A percentile compares a stretch with the other conserved stretches of the same genome.
Evolutionary conservation across 2,113 vertebrate species (phyloP).

Genomic region (Cheilinus undulatus): DNA sequence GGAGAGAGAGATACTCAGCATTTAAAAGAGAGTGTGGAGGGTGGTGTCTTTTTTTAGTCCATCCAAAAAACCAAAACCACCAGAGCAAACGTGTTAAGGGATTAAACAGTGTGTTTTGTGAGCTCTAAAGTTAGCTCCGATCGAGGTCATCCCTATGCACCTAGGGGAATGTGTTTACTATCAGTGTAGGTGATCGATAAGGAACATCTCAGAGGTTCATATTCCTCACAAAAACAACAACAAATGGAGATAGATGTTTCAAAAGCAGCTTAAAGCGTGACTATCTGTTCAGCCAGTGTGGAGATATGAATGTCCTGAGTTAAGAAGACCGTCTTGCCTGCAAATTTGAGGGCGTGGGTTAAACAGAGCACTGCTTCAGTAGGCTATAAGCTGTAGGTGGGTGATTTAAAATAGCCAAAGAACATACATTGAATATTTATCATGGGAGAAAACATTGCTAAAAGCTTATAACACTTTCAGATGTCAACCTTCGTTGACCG

Average conservation of each 20-base stretch:
- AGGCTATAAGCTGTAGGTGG: slow-evolving; percentile 1
- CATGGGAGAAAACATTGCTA: neutral
- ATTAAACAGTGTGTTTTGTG: neutral
- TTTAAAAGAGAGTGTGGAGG: neutral
- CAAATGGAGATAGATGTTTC: neutral
- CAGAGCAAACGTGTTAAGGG: neutral
- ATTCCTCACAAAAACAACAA: neutral
- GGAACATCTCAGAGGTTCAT: neutral
- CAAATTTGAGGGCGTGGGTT: neutral
- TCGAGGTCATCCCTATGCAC: neutral
- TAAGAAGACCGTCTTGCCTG: neutral
- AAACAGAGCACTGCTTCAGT: neutral
- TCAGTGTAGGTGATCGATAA: neutral
- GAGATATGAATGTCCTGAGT: neutral
- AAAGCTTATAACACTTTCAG: neutral
- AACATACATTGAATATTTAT: slow-evolving; percentile 1
- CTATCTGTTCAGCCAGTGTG: neutral
- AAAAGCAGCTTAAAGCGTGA: neutral
- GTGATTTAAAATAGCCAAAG: neutral
- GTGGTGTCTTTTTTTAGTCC: slow-evolving; percentile 1
- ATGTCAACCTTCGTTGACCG: too few relatives aligned
- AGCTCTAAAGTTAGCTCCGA: neutral
- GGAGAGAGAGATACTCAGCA: neutral
- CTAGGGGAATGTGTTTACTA: neutral
- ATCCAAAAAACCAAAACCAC: neutral